Conservation (phyloP, 2,113 vertebrate species). For the Periophthalmus modestus region DNA sequence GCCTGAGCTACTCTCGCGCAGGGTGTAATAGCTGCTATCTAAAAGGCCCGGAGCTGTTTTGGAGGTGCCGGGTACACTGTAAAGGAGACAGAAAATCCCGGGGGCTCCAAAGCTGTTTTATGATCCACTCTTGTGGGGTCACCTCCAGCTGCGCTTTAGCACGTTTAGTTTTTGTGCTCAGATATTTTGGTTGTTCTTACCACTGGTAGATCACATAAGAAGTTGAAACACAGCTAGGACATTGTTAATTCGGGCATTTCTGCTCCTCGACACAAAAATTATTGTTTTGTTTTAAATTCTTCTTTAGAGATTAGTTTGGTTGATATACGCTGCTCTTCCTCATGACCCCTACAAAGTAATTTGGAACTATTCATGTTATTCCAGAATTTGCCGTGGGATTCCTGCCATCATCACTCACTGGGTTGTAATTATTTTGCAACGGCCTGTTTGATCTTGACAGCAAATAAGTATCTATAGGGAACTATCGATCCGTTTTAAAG, state of each 20-base stretch:
- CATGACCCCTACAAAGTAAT: no score
- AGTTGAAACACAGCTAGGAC: background rate
- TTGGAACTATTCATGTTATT: no score
- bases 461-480: no score
- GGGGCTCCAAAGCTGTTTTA: slow-evolving; percentile 17
- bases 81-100: slow-evolving; percentile 28
- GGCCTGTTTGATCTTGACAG: no score
- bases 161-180: background rate
- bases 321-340: background rate
- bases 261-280: slow-evolving; percentile 2
- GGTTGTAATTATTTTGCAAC: no score
- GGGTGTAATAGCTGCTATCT: slow-evolving; percentile 48
- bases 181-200: slow-evolving; percentile 5
- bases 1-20: slow-evolving; percentile 8
- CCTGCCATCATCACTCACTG: no score
- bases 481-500: no score
- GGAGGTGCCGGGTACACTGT: slow-evolving; percentile 4
- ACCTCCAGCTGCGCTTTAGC: slow-evolving; percentile 19
- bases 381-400: no score
- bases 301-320: background rate
- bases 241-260: background rate
- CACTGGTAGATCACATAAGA: background rate
- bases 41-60: slow-evolving; percentile 26
- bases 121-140: slow-evolving; percentile 25
- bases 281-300: background rate